Evolutionary conservation across 2,888 invertebrate genomes (phyloP).

Genomic region (Arrhopalites spinosus): DNA sequence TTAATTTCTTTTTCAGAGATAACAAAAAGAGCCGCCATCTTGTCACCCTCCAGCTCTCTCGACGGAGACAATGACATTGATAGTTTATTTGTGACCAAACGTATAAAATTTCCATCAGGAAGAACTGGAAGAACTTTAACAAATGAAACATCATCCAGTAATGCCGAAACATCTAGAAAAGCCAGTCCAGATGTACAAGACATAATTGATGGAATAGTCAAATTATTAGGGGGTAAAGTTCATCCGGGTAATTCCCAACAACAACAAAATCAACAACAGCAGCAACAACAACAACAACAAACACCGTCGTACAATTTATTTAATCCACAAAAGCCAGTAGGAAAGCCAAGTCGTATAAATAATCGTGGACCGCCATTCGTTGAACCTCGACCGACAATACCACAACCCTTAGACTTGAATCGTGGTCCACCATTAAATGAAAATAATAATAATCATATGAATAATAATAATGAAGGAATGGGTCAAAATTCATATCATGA

Average conservation of each 20-base stretch:
- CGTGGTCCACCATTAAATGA: background rate
- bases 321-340: constrained; percentile 50
- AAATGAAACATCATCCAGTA: constrained; percentile 9
- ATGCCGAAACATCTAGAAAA: constrained; percentile 51
- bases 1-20: constrained; percentile 15
- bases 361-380: constrained; percentile 85
- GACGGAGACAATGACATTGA: constrained; percentile 27
- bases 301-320: constrained; percentile 50
- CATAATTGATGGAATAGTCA: constrained; percentile 82
- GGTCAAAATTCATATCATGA: background rate
- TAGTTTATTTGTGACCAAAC: constrained; percentile 31
- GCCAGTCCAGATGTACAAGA: constrained; percentile 76
- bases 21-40: constrained; percentile 32
- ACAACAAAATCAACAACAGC: constrained; percentile 22
- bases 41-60: constrained; percentile 19
- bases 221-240: constrained; percentile 84
- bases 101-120: constrained; percentile 15
- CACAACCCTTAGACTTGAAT: constrained; percentile 3
- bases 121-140: constrained; percentile 17
- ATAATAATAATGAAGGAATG: background rate
- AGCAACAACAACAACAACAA: constrained; percentile 33
- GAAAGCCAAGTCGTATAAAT: constrained; percentile 69
- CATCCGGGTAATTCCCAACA: constrained; percentile 58
- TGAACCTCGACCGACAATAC: constrained; percentile 3
- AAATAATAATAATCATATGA: constrained; percentile 9